These are phyloP conservation scores for Pica pica DNA, from an alignment of 2,113 vertebrate species.

Conservation along the genomic window DNA sequence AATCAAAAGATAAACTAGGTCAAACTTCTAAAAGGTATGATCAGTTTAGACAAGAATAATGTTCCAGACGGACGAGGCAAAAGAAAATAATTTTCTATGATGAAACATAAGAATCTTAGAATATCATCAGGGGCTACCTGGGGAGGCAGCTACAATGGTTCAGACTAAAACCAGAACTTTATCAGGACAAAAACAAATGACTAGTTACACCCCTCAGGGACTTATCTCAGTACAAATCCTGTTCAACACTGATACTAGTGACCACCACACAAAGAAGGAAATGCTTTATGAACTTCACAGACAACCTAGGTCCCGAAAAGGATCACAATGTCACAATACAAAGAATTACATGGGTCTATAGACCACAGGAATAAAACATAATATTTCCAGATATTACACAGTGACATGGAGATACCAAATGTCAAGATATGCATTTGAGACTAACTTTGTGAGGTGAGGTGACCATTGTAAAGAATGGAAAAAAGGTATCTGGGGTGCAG, in stretches of 20 bases:
- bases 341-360: background rate
- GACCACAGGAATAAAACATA: background rate
- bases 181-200: background rate
- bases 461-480: background rate
- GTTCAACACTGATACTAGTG: background rate
- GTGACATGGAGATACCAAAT: background rate
- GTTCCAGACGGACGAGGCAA: background rate
- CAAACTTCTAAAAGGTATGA: background rate
- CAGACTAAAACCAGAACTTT: background rate
- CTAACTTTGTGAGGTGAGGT: background rate
- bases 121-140: background rate
- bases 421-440: fast-evolving
- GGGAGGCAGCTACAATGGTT: background rate
- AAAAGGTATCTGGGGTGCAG: background rate
- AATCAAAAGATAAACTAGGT: background rate
- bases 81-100: background rate
- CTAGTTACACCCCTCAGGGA: background rate
- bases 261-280: background rate
- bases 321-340: background rate
- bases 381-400: background rate
- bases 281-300: background rate
- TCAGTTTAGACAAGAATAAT: background rate
- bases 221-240: background rate
- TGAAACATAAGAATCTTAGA: background rate
- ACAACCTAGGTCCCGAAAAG: background rate